Percentiles rank a stretch among this genome's conserved stretches.
phyloP scores from a whole-genome alignment of 1,140 invertebrate genomes.

The Lordiphosa collinella region DNA sequence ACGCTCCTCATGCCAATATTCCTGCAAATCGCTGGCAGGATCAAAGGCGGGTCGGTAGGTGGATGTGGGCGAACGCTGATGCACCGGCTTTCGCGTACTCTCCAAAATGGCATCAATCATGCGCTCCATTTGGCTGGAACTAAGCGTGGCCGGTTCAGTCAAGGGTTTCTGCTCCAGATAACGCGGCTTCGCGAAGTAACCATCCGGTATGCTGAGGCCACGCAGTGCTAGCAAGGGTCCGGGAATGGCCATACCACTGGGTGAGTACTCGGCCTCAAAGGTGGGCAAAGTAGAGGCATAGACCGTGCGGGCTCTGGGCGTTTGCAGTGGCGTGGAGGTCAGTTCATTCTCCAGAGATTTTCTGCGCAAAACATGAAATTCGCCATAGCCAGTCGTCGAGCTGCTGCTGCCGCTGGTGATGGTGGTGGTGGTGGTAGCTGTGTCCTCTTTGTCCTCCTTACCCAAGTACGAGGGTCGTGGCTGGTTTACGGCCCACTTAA shows the following conservation, averaged over 20 bases:
- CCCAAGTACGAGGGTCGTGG: slow-evolving; percentile 64
- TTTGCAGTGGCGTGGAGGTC: slow-evolving; percentile 63
- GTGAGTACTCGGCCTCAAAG: slow-evolving; percentile 71
- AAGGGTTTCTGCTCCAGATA: slow-evolving; percentile 52
- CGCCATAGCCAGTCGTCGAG: slow-evolving; percentile 26
- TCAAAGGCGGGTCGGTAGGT: slow-evolving; percentile 66
- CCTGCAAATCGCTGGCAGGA: slow-evolving; percentile 63
- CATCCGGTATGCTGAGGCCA: slow-evolving; percentile 70
- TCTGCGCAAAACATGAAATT: slow-evolving; percentile 29
- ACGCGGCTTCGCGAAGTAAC: slow-evolving; percentile 76
- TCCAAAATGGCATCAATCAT: slow-evolving; percentile 78
- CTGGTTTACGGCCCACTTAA: slow-evolving; percentile 77
- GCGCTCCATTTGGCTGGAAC: slow-evolving; percentile 71
- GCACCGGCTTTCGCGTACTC: slow-evolving; percentile 51
- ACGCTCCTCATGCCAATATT: slow-evolving; percentile 65
- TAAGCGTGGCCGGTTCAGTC: slow-evolving; percentile 16
- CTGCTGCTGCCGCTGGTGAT: slow-evolving; percentile 3
- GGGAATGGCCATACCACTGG: slow-evolving; percentile 57
- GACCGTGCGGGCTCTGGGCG: slow-evolving; percentile 23
- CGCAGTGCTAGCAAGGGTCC: slow-evolving; percentile 69
- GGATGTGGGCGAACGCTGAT: slow-evolving; percentile 27
- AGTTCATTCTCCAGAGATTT: slow-evolving; percentile 64
- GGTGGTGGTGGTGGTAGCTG: slow-evolving; percentile 2
- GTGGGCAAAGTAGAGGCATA: slow-evolving; percentile 57
- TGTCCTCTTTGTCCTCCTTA: slow-evolving; percentile 18